A percentile compares a stretch with the other conserved stretches of the same genome.
Conservation (phyloP, 2,113 vertebrate species). For the Stigmatopora nigra region DNA sequence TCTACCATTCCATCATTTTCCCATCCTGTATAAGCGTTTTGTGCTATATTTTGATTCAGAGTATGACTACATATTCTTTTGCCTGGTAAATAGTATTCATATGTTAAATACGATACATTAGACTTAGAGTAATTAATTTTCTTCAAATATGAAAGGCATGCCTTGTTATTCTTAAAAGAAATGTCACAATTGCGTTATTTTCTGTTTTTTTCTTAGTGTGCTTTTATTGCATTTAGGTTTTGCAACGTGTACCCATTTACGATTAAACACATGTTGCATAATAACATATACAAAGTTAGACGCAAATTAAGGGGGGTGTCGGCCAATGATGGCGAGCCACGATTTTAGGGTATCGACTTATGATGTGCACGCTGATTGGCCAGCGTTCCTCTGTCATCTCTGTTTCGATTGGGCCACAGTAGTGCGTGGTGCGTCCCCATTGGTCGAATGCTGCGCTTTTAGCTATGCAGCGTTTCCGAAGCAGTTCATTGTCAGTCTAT, state of each 20-base stretch:
- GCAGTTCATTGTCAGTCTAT: slow-evolving; percentile 29
- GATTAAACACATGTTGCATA: slow-evolving; percentile 3
- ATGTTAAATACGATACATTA: no score
- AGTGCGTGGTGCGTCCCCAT: slow-evolving; percentile 86
- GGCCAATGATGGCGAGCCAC: slow-evolving; percentile 58
- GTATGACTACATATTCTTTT: no score
- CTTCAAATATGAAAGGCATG: no score
- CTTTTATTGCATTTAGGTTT: no score
- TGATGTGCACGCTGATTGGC: slow-evolving; percentile 56
- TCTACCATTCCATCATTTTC: no score
- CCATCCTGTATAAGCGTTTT: no score
- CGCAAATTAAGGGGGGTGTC: not conserved
- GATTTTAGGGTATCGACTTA: slow-evolving; percentile 52
- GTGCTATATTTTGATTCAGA: no score
- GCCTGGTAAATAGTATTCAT: no score
- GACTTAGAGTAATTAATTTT: no score
- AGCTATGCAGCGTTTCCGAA: slow-evolving; percentile 50
- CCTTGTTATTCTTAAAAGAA: no score
- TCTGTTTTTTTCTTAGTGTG: no score
- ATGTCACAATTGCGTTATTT: no score
- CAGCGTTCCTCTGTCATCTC: not conserved
- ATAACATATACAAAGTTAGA: slow-evolving; percentile 22
- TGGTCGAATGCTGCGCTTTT: slow-evolving; percentile 60
- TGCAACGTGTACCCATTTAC: not conserved
- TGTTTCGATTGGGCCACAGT: slow-evolving; percentile 69